These are phyloP conservation scores for Drosophila tanythrix DNA, from an alignment of 2,888 invertebrate genomes.

Conservation along the genomic window DNA sequence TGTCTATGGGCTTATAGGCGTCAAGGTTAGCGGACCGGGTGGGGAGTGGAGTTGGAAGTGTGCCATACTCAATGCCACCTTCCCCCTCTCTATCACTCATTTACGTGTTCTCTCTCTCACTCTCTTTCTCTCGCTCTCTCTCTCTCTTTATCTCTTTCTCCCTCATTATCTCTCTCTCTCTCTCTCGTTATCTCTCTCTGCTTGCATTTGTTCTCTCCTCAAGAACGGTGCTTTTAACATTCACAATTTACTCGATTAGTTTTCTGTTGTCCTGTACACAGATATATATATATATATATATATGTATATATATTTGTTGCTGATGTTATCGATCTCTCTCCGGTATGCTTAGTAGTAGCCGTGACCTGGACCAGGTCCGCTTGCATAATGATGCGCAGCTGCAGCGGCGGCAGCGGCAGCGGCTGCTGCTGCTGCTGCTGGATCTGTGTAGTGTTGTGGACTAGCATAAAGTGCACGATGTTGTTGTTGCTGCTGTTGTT, in stretches of 20 bases:
- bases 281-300: conserved; percentile 3
- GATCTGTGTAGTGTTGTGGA: conserved; percentile 45
- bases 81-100: background rate
- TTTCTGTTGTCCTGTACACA: conserved; percentile 27
- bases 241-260: conserved; percentile 29
- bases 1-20: background rate
- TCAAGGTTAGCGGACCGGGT: background rate
- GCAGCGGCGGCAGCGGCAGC: conserved; percentile 46
- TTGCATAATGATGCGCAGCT: conserved; percentile 56
- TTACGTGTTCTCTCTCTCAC: background rate
- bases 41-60: background rate
- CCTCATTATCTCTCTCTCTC: background rate
- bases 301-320: conserved; percentile 13
- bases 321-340: conserved; percentile 4
- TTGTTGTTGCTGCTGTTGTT: conserved; percentile 33
- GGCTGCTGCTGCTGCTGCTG: conserved; percentile 26
- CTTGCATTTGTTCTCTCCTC: background rate
- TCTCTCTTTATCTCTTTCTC: background rate
- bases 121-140: background rate
- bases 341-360: conserved; percentile 58
- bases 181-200: background rate
- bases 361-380: conserved; percentile 38
- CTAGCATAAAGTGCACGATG: conserved; percentile 45
- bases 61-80: background rate
- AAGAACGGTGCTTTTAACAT: conserved; percentile 5